Conservation (phyloP, 2,797 vertebrate genomes). For the Oryzias sinensis region DNA sequence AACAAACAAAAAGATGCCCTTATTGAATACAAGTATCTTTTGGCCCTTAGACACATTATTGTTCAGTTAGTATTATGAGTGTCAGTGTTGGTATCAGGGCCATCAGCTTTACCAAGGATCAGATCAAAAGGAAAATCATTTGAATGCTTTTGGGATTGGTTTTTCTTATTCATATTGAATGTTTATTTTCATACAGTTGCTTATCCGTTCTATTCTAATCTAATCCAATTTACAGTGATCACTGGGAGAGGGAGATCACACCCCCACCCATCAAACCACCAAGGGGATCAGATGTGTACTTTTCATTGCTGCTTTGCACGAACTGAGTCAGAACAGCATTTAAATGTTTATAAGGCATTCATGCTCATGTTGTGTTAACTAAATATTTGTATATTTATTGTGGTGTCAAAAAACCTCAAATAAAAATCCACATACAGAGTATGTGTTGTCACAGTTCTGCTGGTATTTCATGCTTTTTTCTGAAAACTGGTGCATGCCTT, state of each 20-base stretch:
- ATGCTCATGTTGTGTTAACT: background rate
- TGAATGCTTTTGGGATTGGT: conserved; percentile 44
- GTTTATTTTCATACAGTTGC: conserved; percentile 64
- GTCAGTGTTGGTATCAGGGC: background rate
- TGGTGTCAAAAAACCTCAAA: background rate
- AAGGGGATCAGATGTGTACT: conserved; percentile 23
- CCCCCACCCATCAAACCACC: background rate
- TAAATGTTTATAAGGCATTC: background rate
- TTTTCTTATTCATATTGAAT: conserved; percentile 49
- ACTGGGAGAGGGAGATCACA: conserved; percentile 26
- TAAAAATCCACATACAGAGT: background rate
- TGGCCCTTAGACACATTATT: background rate
- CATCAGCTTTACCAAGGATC: background rate
- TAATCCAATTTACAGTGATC: conserved; percentile 64
- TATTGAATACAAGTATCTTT: background rate
- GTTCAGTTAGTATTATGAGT: background rate
- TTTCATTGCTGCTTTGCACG: conserved; percentile 25
- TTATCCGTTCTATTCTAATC: conserved; percentile 66
- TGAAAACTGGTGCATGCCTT: background rate
- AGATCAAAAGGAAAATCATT: conserved; percentile 3
- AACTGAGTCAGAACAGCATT: conserved; percentile 23
- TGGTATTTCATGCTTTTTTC: background rate
- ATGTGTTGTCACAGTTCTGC: background rate
- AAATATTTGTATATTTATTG: background rate
- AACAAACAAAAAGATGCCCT: background rate